phyloP scores from a whole-genome alignment of 2,888 invertebrate genomes.

The Prosopocoilus inquinatus region DNA sequence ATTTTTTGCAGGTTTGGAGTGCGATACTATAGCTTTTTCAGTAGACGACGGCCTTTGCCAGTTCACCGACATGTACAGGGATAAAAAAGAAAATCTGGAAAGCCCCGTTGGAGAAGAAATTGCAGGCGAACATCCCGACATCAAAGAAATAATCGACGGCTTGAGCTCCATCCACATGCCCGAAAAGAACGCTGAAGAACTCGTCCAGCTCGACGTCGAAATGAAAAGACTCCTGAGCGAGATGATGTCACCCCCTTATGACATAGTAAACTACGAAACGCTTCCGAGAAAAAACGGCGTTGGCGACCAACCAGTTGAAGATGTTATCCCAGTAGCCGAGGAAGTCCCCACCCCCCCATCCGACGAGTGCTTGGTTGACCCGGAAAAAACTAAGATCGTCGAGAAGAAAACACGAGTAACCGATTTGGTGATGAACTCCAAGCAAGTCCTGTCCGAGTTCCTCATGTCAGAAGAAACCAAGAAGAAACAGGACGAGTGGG shows the following conservation, averaged over 20 bases:
- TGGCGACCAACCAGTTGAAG: conserved; percentile 47
- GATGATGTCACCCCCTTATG: conserved; percentile 48
- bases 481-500: conserved; percentile 34
- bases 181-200: conserved; percentile 17
- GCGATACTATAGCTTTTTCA: conserved; percentile 18
- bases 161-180: conserved; percentile 24
- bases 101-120: conserved; percentile 4
- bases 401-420: conserved; percentile 51
- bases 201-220: conserved; percentile 23
- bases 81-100: conserved; percentile 1
- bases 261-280: conserved; percentile 46
- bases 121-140: conserved; percentile 11
- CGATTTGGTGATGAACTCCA: conserved; percentile 47
- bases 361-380: conserved; percentile 41
- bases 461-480: conserved; percentile 32
- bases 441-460: conserved; percentile 39
- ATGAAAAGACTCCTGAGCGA: conserved; percentile 31
- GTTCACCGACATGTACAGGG: not conserved
- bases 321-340: conserved; percentile 37
- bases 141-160: conserved; percentile 28
- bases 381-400: conserved; percentile 47
- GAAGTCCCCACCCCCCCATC: conserved; percentile 48
- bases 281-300: conserved; percentile 46
- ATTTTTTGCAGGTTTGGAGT: conserved; percentile 11
- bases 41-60: conserved; percentile 14